Base-by-base conservation (phyloP, 2,888 invertebrate genomes). In the Cataglyphis albicans region DNA sequence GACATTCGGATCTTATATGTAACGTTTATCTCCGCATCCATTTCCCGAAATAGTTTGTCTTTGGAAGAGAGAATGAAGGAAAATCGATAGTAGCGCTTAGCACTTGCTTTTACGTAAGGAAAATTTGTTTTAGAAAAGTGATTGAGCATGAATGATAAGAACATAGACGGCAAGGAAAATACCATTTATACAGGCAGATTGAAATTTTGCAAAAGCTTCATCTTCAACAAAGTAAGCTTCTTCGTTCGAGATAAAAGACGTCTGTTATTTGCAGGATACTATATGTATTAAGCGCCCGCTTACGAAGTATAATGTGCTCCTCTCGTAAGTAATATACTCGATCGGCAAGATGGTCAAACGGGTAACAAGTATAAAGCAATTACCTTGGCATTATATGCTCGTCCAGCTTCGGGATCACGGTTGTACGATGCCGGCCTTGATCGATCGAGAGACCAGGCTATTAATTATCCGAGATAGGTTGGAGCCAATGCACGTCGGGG, bases 381-480 rank as follows among this genome's bases (percentile, higher is more conserved):
- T 91, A 91, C 86, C 87, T 82, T 82, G 83, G 86, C 86, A 91
- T 91, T 90, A 91, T 90, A 91, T 91, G 84, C 84, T 73, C 78
- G 84, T 84, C 82, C 84, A 83, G 80, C 83, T 64, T 64, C 65
- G 57, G 83, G 84, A 85, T 87, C 86, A 74, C 83, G 81, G 81
- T 87, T 87, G 80, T 73, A 84, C 82, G 84, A 86, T 84, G 89
- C 86, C 81, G 75, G 75, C 57, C 84, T 88, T 82, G 89, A 90
- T 91, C 91, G 91, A 91, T 87, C 86, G 87, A 86, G 87, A 86
- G 91, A 88, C 88, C 90, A 86, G 89, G 91, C 91, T 91, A 92
- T 92, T 92, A 92, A 92, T 92, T 92, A 92, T 91, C 90, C 87
- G 87, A 89, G 91, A 92, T 92, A 90, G 91, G 91, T 88, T 91